Evolutionary conservation across 1,140 invertebrate species (phyloP).

Genomic region (Heliconius nattereri): DNA sequence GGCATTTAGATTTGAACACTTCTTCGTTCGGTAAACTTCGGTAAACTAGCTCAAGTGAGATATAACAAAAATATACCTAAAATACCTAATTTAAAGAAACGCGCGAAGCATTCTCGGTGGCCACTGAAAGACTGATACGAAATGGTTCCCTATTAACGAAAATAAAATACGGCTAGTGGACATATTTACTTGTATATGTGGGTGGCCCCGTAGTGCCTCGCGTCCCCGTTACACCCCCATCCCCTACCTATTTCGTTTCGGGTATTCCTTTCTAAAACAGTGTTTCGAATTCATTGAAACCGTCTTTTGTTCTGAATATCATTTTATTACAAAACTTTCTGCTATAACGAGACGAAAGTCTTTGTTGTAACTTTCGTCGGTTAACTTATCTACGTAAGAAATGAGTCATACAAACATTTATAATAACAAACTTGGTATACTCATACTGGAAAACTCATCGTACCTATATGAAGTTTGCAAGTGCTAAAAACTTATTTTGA

Average conservation of each 20-base stretch:
- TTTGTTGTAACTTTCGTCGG: slow-evolving; percentile 3
- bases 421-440: not conserved
- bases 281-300: not conserved
- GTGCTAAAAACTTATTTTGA: not conserved
- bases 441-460: not conserved
- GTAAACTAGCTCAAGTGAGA: too few species aligned
- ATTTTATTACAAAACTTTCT: slow-evolving; percentile 7
- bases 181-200: too few species aligned
- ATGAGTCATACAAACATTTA: slow-evolving; percentile 4
- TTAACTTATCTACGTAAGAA: slow-evolving; percentile 2
- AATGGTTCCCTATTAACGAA: too few species aligned
- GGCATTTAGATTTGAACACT: too few species aligned
- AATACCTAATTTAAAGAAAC: too few species aligned
- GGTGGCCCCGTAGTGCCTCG: too few species aligned
- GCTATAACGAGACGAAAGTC: slow-evolving; percentile 7
- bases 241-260: not conserved
- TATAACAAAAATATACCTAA: too few species aligned
- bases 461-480: not conserved
- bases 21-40: too few species aligned
- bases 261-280: not conserved
- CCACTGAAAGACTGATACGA: too few species aligned
- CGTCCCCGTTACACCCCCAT: too few species aligned
- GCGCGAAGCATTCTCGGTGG: too few species aligned
- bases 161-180: too few species aligned
- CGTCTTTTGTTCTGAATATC: slow-evolving; percentile 7